Percentiles rank a stretch among this genome's conserved stretches.
Conservation (phyloP, 2,113 vertebrate species). For the Actenoides lindsayi region DNA sequence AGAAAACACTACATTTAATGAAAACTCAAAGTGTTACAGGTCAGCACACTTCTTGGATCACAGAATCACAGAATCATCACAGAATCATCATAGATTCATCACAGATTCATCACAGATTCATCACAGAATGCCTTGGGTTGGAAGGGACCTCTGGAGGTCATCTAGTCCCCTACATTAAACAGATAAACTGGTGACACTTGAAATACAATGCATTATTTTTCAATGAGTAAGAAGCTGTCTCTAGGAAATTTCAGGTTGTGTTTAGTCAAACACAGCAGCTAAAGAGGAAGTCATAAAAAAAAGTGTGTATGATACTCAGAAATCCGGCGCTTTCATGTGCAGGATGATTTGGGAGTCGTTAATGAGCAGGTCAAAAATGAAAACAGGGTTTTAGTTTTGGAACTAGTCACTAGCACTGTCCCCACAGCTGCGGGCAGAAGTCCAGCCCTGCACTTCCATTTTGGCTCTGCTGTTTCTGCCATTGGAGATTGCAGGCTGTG, state of each 20-base stretch:
- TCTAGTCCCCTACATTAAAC: too few relatives aligned
- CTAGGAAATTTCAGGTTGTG: background rate
- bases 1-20: background rate
- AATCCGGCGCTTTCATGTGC: fast-evolving
- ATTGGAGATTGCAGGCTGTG: background rate
- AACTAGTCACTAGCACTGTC: background rate
- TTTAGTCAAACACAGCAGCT: background rate
- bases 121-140: too few relatives aligned
- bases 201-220: background rate
- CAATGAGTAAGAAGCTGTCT: background rate
- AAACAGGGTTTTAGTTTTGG: background rate
- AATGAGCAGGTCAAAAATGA: background rate
- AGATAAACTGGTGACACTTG: background rate
- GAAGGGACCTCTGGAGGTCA: too few relatives aligned
- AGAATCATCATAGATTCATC: too few relatives aligned
- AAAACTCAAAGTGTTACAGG: background rate
- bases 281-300: background rate
- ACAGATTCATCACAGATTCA: background rate
- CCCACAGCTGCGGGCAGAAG: fast-evolving
- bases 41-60: background rate
- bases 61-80: too few relatives aligned
- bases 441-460: background rate
- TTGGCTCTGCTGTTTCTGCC: background rate
- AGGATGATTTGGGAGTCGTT: background rate
- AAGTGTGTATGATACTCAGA: background rate